These are phyloP conservation scores for Lamprotornis superbus DNA, from an alignment of 2,113 vertebrate genomes.

Conservation along the genomic window DNA sequence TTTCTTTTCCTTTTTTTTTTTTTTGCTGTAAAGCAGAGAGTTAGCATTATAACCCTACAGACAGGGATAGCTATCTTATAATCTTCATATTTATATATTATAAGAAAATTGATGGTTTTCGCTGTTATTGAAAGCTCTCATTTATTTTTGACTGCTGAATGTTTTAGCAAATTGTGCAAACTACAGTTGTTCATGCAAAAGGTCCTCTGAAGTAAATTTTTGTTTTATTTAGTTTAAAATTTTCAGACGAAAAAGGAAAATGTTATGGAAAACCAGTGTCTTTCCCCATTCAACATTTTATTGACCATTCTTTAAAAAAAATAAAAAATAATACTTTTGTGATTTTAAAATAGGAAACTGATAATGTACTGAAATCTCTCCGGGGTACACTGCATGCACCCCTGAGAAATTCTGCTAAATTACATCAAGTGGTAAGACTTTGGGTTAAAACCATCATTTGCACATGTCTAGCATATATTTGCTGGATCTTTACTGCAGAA, in stretches of 20 bases:
- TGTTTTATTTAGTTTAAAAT: not conserved
- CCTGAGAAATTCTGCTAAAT: not conserved
- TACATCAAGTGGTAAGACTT: not conserved
- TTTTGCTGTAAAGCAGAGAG: not conserved
- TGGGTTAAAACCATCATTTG: not conserved
- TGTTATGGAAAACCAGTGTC: not conserved
- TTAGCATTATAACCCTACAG: not conserved
- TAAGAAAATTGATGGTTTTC: not conserved
- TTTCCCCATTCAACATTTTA: not conserved
- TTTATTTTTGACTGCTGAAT: not conserved
- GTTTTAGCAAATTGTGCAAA: not conserved
- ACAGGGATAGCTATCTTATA: not conserved
- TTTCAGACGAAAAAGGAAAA: not conserved
- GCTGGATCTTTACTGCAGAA: not conserved
- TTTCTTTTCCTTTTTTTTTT: not conserved
- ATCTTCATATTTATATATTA: not conserved
- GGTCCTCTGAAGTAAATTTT: not conserved
- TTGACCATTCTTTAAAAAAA: not conserved
- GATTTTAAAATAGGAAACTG: not conserved
- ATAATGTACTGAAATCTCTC: not conserved
- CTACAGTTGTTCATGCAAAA: not conserved
- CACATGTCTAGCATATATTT: not conserved
- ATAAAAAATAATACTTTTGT: not conserved
- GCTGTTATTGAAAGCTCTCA: not conserved
- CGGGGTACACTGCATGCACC: fast-evolving